Base-by-base conservation (phyloP, 2,888 invertebrate species). In the Agrochola litura region DNA sequence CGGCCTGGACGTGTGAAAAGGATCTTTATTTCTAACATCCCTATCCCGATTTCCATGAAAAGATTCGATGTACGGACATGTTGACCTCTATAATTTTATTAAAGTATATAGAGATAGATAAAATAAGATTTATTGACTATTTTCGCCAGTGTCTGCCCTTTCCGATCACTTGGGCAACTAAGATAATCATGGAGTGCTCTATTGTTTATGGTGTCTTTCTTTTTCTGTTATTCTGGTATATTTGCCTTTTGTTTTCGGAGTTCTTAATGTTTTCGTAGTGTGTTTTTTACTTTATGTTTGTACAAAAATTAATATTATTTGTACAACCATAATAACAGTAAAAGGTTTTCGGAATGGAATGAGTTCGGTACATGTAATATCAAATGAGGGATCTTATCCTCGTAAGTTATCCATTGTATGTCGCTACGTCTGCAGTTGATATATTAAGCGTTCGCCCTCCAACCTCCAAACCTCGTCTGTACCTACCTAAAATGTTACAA, bases 351-450 rank as follows among this genome's bases (percentile, higher is more conserved):
- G n/a, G 3, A 30, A 49, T 43, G 4, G 30, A 79, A 69, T 43
- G 41, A 41, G 4, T 30, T 64, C 14, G 61, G 46, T 63, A 64
- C 25, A 61, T 56, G 81, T 58, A 73, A 73, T 64, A 56, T 49
- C 56, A 56, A 81, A 56, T 67, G 60, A 81, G 74, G 76, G 69
- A 84, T 76, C 54, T 73, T 73, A 75, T 78, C 63, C 61, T 79
- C 70, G 66, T 79, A 67, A 81, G 77, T 75, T 80, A 72, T 67
- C 77, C 69, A 74, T 83, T 83, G 83, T 85, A 61, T 71, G 81
- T 71, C 66, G 76, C 72, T 76, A 61, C 58, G 72, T 76, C 79
- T 76, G 73, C 74, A 73, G 63, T 58, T 81, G 81, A 81, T 78
- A 77, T 86, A 86, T 86, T 61, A 81, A 78, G 79, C 68, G 63